phyloP scores from a whole-genome alignment of 2,113 vertebrate genomes.

The Cyanoderma ruficeps region DNA sequence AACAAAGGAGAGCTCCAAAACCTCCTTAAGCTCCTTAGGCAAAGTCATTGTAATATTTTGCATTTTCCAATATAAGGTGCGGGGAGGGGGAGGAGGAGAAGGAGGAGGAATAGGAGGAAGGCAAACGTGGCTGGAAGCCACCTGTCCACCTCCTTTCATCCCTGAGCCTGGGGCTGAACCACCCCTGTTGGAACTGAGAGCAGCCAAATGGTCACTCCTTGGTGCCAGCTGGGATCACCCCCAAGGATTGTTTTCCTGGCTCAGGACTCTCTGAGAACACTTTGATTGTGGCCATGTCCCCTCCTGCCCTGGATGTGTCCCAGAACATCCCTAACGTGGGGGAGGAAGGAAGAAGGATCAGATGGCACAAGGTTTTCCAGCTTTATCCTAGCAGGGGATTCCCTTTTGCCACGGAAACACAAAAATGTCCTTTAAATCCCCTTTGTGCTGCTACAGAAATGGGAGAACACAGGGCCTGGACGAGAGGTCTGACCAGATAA shows the following conservation, averaged over 20 bases:
- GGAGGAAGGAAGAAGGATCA: background rate
- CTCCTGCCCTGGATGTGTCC: conserved; percentile 20
- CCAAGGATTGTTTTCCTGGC: conserved; percentile 42
- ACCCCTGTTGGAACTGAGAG: background rate
- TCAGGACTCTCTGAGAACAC: background rate
- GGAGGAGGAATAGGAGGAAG: background rate
- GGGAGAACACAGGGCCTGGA: background rate
- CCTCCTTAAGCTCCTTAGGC: background rate
- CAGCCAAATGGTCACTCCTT: conserved; percentile 36
- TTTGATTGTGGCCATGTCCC: background rate
- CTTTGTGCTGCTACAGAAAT: background rate
- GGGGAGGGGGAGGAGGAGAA: background rate
- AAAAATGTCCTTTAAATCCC: conserved; percentile 61
- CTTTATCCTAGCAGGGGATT: conserved; percentile 51
- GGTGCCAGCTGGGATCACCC: conserved; percentile 54
- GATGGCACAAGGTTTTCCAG: background rate
- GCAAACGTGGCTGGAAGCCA: conserved; percentile 2
- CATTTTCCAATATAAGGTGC: background rate
- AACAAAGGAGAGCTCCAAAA: background rate
- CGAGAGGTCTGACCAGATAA: background rate
- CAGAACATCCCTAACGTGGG: background rate
- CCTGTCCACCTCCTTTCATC: conserved; percentile 17
- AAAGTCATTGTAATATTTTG: background rate
- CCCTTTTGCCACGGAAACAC: conserved; percentile 67
- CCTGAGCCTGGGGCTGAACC: conserved; percentile 8